Evolutionary conservation across 30 jellyfish, hydroid and myxozoan species (phyloP), one percentile per base, ranked within the genome.

Genomic region (Hydractinia echinata): DNA sequence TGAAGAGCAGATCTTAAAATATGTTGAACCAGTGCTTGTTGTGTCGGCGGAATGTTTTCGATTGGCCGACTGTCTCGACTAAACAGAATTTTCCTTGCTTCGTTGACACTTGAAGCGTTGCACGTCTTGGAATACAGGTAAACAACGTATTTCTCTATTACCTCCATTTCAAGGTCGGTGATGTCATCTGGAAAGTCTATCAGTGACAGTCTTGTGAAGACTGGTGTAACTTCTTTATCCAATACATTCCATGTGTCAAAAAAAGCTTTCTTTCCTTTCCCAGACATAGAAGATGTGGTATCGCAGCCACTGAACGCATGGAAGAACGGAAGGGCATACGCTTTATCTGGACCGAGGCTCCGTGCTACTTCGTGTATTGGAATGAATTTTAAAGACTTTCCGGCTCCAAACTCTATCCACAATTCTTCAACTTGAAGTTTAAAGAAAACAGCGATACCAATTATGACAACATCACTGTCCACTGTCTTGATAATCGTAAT

Each of bases 341-440:
- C 15, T 16, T 13, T 58, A 11, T 58, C 69, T 58, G 69, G 18
- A 11, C 69, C 69, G 19, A 58, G 69, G 15, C 19, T 58, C 18
- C 15, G 15, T 13, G 69, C 69, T 13, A 58, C 69, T 11, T 58
- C 3, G 19, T 58, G 69, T 58, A 58, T 16, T 16, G 69, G 69
- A 58, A 11, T 58, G 19, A 11, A 58, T 58, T 16, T 58, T 58
- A 58, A 16, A 13, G 69, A 58, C 19, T 58, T 58, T 58, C 69
- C 69, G 19, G 69, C 19, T 13, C 69, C 69, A 58, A 58, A 58
- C 69, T 58, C 69, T 11, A 58, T 58, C 69, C 69, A 13, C 69
- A 58, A 16, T 58, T 58, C 69, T 58, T 30, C 44, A 30, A 30
- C 44, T 30, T 30, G 44, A 30, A 30, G 44, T 30, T 30, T 30